Evolutionary conservation across 2,797 vertebrate genomes (phyloP).

Genomic region (Cryptoblepharus egeriae): DNA sequence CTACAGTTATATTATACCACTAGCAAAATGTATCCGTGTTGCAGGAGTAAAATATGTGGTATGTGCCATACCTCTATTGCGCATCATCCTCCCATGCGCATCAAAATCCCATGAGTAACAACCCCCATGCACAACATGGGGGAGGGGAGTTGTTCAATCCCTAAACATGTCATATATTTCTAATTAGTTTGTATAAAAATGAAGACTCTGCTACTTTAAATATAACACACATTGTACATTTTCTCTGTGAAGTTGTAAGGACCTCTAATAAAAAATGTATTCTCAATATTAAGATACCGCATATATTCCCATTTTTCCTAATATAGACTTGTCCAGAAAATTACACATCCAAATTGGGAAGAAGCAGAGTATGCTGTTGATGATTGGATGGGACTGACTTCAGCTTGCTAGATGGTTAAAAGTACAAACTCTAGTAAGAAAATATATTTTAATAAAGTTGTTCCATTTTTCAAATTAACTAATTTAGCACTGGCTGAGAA

Average conservation of each 20-base stretch:
- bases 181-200: not conserved
- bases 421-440: conserved; percentile 4
- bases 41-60: too few species aligned
- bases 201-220: not conserved
- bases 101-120: too few species aligned
- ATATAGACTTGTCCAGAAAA: too few species aligned
- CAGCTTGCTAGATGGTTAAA: conserved; percentile 2
- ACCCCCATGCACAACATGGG: too few species aligned
- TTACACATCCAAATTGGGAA: not conserved
- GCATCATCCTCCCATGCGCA: too few species aligned
- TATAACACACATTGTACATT: not conserved
- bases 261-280: too few species aligned
- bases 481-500: conserved; percentile 48
- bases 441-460: not conserved
- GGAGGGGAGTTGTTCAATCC: not conserved
- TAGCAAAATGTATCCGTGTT: too few species aligned
- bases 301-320: too few species aligned
- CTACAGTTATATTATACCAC: too few species aligned
- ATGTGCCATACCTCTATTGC: too few species aligned
- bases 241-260: too few species aligned
- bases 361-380: not conserved
- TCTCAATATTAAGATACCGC: not conserved
- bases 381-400: not conserved
- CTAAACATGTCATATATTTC: not conserved
- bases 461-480: too few species aligned